These are phyloP conservation scores for Leiothrix lutea DNA, from an alignment of 2,113 vertebrate species.

Conservation along the genomic window DNA sequence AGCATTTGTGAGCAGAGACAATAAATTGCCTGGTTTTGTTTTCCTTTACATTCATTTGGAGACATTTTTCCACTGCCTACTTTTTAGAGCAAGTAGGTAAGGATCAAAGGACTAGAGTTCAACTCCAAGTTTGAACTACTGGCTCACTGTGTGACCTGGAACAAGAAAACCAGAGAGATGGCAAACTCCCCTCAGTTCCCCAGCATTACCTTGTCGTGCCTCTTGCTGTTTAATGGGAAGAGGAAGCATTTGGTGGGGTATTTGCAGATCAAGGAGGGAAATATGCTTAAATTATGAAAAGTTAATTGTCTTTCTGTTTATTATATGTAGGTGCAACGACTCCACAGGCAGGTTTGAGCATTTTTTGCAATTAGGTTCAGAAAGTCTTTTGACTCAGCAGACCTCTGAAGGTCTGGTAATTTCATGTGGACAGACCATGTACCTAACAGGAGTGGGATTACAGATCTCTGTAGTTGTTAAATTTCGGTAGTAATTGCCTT, in stretches of 20 bases:
- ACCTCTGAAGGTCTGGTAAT: background rate
- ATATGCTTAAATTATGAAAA: background rate
- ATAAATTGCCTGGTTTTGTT: background rate
- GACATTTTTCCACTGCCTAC: background rate
- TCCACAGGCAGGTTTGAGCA: background rate
- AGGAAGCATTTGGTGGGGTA: background rate
- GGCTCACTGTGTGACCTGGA: background rate
- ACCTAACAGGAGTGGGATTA: background rate
- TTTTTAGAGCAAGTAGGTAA: background rate
- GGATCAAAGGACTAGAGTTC: background rate
- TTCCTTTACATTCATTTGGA: background rate
- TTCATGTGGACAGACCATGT: background rate
- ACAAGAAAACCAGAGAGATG: background rate
- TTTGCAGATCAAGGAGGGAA: background rate
- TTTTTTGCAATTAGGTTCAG: background rate
- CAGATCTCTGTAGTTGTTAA: background rate
- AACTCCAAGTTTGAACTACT: background rate
- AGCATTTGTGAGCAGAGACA: background rate
- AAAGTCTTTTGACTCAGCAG: background rate
- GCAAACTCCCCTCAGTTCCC: background rate
- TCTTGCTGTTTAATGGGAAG: background rate
- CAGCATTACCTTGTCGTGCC: background rate
- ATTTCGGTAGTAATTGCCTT: constrained; percentile 1
- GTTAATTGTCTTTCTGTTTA: background rate
- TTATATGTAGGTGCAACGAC: background rate